A percentile compares a stretch with the other conserved stretches of the same genome.
Evolutionary conservation across 2,113 vertebrate genomes (phyloP).

Genomic region (Eonycteris spelaea): DNA sequence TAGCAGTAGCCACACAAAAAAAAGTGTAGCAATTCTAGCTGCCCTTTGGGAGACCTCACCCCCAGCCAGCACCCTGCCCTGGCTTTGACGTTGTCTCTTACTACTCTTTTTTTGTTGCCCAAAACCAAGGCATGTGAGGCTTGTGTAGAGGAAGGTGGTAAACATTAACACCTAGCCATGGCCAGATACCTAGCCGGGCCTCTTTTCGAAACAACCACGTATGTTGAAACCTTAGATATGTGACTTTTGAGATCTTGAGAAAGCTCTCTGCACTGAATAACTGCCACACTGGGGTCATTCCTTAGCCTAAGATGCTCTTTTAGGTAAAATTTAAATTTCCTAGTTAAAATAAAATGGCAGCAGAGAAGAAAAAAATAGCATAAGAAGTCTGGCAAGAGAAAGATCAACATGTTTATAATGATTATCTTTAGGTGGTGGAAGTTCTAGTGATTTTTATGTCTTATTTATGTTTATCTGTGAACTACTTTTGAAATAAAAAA

Average conservation of each 20-base stretch:
- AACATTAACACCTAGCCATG: background rate
- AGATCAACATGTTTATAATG: background rate
- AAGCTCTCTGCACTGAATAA: background rate
- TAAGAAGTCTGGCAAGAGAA: background rate
- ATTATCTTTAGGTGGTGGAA: background rate
- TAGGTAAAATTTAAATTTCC: background rate
- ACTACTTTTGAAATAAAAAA: background rate
- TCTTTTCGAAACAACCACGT: background rate
- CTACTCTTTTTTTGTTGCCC: background rate
- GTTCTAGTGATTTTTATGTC: slow-evolving; percentile 18
- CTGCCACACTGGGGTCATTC: background rate
- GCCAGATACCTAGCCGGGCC: background rate
- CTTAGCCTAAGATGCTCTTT: background rate
- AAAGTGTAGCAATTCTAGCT: slow-evolving; percentile 35
- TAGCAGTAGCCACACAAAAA: slow-evolving; percentile 27
- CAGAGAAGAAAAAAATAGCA: background rate
- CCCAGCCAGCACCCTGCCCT: background rate
- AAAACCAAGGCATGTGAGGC: background rate
- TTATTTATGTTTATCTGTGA: background rate
- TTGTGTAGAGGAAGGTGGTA: background rate
- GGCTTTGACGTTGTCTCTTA: background rate
- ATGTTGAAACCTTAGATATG: background rate
- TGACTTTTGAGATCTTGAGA: background rate
- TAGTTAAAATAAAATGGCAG: background rate
- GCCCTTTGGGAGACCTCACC: background rate